A percentile compares a stretch with the other conserved stretches of the same genome.
Evolutionary conservation across 2,113 vertebrate genomes (phyloP).

Genomic region (Orientallactaga bullata): DNA sequence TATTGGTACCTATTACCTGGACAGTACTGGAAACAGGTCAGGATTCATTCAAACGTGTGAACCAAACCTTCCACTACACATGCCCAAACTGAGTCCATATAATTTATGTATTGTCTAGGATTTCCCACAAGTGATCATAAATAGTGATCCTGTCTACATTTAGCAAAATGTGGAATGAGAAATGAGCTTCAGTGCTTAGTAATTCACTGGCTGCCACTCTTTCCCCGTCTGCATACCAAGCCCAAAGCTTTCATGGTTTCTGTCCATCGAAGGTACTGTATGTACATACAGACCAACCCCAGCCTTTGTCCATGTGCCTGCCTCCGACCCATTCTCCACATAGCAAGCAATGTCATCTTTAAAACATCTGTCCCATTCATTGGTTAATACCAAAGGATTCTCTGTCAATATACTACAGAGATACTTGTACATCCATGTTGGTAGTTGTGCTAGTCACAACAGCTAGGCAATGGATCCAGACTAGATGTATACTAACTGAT

Average conservation of each 20-base stretch:
- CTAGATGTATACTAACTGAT: too few relatives aligned
- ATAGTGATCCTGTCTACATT: not conserved
- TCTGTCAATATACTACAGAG: too few relatives aligned
- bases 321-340: not conserved
- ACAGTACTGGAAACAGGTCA: not conserved
- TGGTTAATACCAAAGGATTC: too few relatives aligned
- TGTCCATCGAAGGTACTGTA: fast-evolving
- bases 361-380: not conserved
- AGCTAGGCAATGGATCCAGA: too few relatives aligned
- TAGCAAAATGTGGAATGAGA: not conserved
- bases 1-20: not conserved
- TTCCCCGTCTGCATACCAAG: not conserved
- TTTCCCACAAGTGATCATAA: not conserved
- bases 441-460: too few relatives aligned
- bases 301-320: fast-evolving
- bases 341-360: not conserved
- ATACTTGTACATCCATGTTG: too few relatives aligned
- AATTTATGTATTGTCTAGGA: not conserved
- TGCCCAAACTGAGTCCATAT: not conserved
- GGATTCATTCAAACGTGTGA: not conserved
- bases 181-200: not conserved
- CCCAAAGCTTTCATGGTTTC: not conserved
- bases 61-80: not conserved
- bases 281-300: not conserved
- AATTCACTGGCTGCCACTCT: not conserved